Conservation (phyloP, 2,113 vertebrate genomes). For the Serilophus lunatus region DNA sequence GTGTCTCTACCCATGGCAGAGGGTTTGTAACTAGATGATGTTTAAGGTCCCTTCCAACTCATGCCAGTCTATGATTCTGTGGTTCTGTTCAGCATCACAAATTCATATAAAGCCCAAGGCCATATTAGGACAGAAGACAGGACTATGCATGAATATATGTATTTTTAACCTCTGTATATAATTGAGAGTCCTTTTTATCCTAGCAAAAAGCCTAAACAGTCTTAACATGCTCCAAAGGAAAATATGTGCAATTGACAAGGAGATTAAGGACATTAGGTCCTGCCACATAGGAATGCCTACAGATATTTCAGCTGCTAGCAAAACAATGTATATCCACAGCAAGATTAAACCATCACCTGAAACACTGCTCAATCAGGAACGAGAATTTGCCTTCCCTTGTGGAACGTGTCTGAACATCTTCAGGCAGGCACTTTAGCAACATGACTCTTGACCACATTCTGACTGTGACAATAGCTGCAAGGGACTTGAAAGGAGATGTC, state of each 20-base stretch:
- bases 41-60: background rate
- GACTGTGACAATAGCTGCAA: background rate
- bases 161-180: background rate
- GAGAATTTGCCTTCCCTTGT: background rate
- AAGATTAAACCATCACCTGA: background rate
- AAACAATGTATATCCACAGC: background rate
- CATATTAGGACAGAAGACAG: background rate
- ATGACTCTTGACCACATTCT: background rate
- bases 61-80: background rate
- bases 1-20: background rate
- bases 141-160: background rate
- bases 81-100: background rate
- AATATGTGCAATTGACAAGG: background rate
- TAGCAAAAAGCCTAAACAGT: background rate
- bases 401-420: background rate
- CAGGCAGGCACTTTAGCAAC: background rate
- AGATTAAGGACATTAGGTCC: background rate
- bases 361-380: background rate
- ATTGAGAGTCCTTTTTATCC: background rate
- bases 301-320: background rate
- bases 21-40: background rate
- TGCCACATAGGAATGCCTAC: fast-evolving
- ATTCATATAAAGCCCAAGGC: background rate
- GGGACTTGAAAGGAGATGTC: slow-evolving; percentile 30
- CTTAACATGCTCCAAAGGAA: background rate